Evolutionary conservation across 2,797 vertebrate species (phyloP).

Genomic region (Echeneis naucrates): DNA sequence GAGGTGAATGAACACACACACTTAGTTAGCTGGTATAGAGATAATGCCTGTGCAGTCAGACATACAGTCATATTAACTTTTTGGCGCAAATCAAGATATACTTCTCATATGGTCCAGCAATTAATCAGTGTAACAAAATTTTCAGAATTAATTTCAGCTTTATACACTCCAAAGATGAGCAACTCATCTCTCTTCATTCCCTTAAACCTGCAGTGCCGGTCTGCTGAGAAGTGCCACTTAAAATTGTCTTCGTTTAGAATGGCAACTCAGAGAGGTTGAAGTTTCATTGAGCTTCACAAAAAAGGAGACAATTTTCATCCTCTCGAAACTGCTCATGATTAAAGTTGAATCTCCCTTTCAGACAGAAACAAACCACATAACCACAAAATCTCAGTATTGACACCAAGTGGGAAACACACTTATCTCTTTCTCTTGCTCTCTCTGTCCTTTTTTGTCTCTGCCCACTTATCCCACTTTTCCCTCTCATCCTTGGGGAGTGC

Average conservation of each 20-base stretch:
- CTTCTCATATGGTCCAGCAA: background rate
- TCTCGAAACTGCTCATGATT: background rate
- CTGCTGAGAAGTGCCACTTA: background rate
- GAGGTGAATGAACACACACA: background rate
- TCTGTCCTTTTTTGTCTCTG: conserved; percentile 40
- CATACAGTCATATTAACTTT: conserved; percentile 11
- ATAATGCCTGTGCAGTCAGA: conserved; percentile 6
- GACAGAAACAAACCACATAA: conserved; percentile 28
- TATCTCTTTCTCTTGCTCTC: background rate
- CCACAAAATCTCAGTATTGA: conserved; percentile 51
- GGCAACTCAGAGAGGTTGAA: background rate
- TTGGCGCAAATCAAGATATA: conserved; percentile 5
- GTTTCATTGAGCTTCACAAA: background rate
- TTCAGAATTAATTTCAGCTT: background rate
- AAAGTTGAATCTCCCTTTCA: conserved; percentile 4
- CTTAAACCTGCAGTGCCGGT: background rate
- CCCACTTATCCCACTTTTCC: conserved; percentile 75
- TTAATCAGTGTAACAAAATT: background rate
- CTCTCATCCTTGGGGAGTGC: conserved; percentile 75
- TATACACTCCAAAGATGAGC: background rate
- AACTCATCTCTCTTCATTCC: background rate
- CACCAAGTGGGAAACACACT: conserved; percentile 32
- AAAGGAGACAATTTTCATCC: background rate
- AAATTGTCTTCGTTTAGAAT: background rate
- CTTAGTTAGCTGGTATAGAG: background rate